Base-by-base conservation (phyloP, 2,797 vertebrate species). In the Leuciscus waleckii region DNA sequence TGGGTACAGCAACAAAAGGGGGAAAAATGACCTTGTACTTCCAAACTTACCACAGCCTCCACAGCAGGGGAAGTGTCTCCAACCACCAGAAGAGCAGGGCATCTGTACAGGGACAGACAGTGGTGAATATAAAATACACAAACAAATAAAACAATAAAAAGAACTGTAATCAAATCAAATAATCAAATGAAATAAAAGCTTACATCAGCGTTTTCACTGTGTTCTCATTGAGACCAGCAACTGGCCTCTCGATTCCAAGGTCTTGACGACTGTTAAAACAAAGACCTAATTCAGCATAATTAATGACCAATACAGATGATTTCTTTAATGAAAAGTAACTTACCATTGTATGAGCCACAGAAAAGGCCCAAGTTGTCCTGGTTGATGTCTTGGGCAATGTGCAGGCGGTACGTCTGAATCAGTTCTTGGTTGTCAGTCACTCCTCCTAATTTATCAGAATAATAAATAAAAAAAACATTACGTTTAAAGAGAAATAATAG, bases 371-470 rank as follows among this genome's bases (percentile, higher is more conserved):
- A 95, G 92, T 99, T 99, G 87, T 99, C 97, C 90, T 98, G 98
- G 94, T 99, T 99, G 92, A 99, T 99, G 91, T 99, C 98, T 88
- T 99, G 98, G 0, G 97, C 95, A 1, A 99, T 98, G 89, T 99
- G 98, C 78, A 98, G 95, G 88, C 97, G 96, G 93, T 99, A 99
- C 1, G 97, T 99, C 92, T 99, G 98, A 93, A 99, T 97, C 92
- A 99, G 93, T 91, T 99, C 98, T 92, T 96, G 93, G 92, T 99
- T 99, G 78, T 98, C 97, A 5, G 97, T 97, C 85, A 99, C 89
- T 99, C 98, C 69, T 99, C 98, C 98, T 99, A 90, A 80, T 88
- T 17, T 1, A n/a, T 86, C 67, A 86, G 23, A 80, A 80, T 65
- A 71, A 84, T 49, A 61, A 49, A 76, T 2, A 16, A 58, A 43